phyloP scores from a whole-genome alignment of 2,888 invertebrate species.

The Dryobota labecula region DNA sequence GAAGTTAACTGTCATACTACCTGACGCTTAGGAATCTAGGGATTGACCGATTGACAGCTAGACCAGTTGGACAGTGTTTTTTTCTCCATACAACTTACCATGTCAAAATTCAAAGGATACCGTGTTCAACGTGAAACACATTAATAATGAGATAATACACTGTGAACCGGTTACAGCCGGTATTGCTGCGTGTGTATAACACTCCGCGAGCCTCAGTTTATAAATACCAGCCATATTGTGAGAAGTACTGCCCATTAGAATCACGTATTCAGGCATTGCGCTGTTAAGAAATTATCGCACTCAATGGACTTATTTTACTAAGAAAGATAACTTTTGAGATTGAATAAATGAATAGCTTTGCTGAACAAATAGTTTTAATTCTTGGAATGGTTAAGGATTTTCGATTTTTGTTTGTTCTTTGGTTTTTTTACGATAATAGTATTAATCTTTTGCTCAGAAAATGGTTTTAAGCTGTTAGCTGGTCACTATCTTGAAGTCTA shows the following conservation, averaged over 20 bases:
- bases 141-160: constrained; percentile 51
- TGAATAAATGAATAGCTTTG: constrained; percentile 21
- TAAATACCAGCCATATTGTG: constrained; percentile 77
- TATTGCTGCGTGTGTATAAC: constrained; percentile 67
- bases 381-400: neutral
- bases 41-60: no score
- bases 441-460: neutral
- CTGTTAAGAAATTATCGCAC: constrained; percentile 45
- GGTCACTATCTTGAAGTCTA: no score
- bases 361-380: constrained; percentile 16
- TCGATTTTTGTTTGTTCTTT: neutral
- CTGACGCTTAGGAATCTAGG: no score
- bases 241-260: constrained; percentile 72
- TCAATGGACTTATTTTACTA: constrained; percentile 50
- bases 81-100: neutral
- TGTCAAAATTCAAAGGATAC: constrained; percentile 40
- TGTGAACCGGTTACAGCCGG: constrained; percentile 70
- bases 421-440: constrained; percentile 9
- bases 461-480: neutral
- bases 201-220: constrained; percentile 70
- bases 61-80: neutral
- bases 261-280: constrained; percentile 71
- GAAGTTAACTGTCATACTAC: neutral
- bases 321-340: constrained; percentile 41
- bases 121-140: constrained; percentile 34